A percentile compares a stretch with the other conserved stretches of the same genome.
Conservation (phyloP, 2,797 vertebrate genomes). For the Characodon lateralis region DNA sequence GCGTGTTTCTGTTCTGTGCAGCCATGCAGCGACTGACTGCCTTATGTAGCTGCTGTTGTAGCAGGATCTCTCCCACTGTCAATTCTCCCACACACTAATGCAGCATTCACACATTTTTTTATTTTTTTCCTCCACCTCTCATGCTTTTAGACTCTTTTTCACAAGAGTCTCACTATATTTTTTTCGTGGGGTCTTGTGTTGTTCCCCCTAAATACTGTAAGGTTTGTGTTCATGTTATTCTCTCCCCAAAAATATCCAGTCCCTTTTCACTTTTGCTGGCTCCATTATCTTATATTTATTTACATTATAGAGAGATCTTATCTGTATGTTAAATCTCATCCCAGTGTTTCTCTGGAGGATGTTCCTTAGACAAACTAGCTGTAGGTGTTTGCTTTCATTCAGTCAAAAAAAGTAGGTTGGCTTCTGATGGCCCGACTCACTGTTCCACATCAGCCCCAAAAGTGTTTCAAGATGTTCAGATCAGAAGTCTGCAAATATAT, state of each 20-base stretch:
- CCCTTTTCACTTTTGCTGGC: neutral
- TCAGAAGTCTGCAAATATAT: neutral
- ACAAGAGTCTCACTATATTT: neutral
- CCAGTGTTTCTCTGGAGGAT: neutral
- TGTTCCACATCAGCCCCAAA: slow-evolving; percentile 1
- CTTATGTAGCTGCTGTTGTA: slow-evolving; percentile 43
- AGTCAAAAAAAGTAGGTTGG: neutral
- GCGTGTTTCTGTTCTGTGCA: slow-evolving; percentile 38
- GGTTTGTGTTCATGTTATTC: neutral
- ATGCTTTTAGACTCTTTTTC: neutral
- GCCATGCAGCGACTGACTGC: slow-evolving; percentile 37
- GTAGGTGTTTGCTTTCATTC: slow-evolving; percentile 20
- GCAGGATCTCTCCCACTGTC: slow-evolving; percentile 16
- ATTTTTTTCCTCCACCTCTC: neutral
- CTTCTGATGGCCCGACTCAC: slow-evolving; percentile 7
- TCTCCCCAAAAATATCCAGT: neutral
- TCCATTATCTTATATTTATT: neutral
- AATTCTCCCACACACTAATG: slow-evolving; percentile 4
- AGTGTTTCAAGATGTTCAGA: neutral
- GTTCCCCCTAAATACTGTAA: slow-evolving; percentile 1
- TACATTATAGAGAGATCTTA: neutral
- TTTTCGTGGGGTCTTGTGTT: neutral
- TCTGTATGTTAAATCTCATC: neutral
- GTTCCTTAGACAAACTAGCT: neutral
- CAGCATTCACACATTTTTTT: slow-evolving; percentile 35